A percentile compares a stretch with the other conserved stretches of the same genome.
Evolutionary conservation across 2,113 vertebrate genomes (phyloP).

Genomic region (Megaptera novaeangliae): DNA sequence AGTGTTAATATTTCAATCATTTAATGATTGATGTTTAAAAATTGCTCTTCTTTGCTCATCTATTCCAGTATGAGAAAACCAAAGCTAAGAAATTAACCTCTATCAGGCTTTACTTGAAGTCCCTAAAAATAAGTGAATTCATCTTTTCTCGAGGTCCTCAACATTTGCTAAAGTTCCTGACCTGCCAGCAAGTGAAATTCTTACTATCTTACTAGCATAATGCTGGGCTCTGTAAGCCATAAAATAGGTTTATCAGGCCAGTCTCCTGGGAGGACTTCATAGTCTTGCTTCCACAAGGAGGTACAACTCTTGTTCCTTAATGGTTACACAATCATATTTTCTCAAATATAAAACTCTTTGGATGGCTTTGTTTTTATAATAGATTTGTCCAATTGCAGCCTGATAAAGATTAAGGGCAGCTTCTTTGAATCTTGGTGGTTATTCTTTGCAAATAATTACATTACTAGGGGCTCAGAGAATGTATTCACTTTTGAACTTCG

Average conservation of each 20-base stretch:
- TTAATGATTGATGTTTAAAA: not conserved
- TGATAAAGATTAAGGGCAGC: not conserved
- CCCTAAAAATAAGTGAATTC: not conserved
- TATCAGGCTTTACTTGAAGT: not conserved
- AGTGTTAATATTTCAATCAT: not conserved
- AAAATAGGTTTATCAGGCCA: not conserved
- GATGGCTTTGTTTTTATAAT: not conserved
- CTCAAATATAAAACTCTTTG: not conserved
- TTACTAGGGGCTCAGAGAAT: not conserved
- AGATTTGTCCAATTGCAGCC: not conserved
- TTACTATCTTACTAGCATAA: not conserved
- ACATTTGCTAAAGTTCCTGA: not conserved
- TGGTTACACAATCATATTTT: not conserved
- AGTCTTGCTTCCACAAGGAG: not conserved
- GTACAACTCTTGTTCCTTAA: not conserved
- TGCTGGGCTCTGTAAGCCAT: not conserved
- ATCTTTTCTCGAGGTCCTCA: not conserved
- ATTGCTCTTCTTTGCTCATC: not conserved
- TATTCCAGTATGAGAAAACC: not conserved
- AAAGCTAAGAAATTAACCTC: not conserved
- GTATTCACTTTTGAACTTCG: not conserved
- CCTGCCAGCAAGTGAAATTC: not conserved
- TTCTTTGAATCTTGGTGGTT: not conserved
- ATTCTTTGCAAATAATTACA: conserved; percentile 3
- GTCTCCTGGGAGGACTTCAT: not conserved